Evolutionary conservation across 2,113 vertebrate genomes (phyloP), one percentile per base, ranked within the genome.

Genomic region (Synodontis membranacea): DNA sequence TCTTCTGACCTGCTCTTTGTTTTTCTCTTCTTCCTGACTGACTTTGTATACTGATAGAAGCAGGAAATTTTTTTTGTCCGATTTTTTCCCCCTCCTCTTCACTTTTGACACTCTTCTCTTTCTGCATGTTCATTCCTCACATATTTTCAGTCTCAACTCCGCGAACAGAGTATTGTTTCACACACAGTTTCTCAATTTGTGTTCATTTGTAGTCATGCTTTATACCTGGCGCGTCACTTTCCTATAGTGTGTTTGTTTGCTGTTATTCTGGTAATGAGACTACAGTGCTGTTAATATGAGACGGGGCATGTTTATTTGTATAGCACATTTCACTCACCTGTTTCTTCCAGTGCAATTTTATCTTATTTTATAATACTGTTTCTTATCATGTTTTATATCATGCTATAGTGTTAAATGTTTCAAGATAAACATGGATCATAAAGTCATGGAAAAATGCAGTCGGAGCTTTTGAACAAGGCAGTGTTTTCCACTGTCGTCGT

Each of bases 1-100:
- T 93, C 94, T 93, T 88, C 48, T 94, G 94, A 95, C 93, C 93
- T 42, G 11, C 62, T n/a, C 60, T 80, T 80, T 70, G 46, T 68
- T 70, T 83, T 76, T 83, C 52, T 79, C 34, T 79, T 88, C 89
- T 91, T 91, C 92, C 90, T 93, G 91, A 31, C 34, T 46, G 37
- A 3, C 39, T 70, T 80, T 34, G 46, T 81, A 21, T 62, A 44
- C 56, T 28, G n/a, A 31, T 10, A 4, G 58, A 46, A 85, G 46
- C 17, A 28, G 28, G 34, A 64, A 54, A 28, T 84, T 80, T 21
- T 31, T 80, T 75, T 86, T 76, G 86, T 87, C 85, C 56, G 50
- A 85, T 39, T 81, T 39, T 54, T 62, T 37, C 28, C n/a, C 31
- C 4, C 31, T 0, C 48, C 48, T 54, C 12, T 31, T 82, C 15